Evolutionary conservation across 2,113 vertebrate genomes (phyloP).

Genomic region (Cyrtonyx montezumae): DNA sequence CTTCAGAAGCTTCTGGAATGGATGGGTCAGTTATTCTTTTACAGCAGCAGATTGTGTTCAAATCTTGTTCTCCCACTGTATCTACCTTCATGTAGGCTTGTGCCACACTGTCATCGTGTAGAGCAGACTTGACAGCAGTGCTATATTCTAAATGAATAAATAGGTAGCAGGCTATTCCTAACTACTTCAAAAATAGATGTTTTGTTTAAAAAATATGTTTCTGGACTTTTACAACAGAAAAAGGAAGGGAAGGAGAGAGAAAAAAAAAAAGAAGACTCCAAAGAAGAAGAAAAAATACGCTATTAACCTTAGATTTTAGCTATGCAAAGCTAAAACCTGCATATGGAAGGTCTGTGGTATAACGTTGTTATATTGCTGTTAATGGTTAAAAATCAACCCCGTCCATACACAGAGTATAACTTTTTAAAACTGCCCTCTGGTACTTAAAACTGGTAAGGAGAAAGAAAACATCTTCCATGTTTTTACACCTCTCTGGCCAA

Average conservation of each 20-base stretch:
- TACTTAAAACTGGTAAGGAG: neutral
- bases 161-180: neutral
- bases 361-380: neutral
- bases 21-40: neutral
- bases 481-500: neutral
- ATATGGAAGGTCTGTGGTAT: neutral
- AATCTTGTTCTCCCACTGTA: neutral
- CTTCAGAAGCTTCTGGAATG: neutral
- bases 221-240: neutral
- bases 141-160: neutral
- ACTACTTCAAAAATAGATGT: accelerated
- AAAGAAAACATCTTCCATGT: neutral
- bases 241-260: neutral
- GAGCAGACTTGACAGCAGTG: neutral
- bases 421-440: neutral
- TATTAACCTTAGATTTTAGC: neutral
- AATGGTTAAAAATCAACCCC: neutral
- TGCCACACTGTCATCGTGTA: neutral
- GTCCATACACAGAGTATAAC: neutral
- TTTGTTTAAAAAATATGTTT: neutral
- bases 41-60: neutral
- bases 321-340: neutral
- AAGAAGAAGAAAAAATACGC: neutral
- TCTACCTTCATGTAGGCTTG: neutral
- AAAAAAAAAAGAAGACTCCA: accelerated